Conservation (phyloP, 2,113 vertebrate genomes). For the Myotis lucifugus region DNA sequence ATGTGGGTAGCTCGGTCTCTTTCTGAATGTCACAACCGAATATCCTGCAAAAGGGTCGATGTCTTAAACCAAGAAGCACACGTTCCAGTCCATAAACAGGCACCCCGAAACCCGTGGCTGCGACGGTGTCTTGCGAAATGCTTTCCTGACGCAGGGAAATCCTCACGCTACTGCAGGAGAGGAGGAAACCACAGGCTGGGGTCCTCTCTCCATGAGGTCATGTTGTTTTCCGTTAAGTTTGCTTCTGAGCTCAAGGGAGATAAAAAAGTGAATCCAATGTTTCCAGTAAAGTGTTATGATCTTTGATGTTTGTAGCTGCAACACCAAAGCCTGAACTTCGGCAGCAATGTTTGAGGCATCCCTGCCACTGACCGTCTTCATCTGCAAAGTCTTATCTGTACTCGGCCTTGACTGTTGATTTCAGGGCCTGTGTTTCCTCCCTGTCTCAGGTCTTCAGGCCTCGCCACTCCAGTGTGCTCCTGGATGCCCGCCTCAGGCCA, state of each 20-base stretch:
- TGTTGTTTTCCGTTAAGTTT: not conserved
- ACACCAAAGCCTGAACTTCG: accelerated
- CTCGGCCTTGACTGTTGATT: accelerated
- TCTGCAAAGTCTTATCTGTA: accelerated
- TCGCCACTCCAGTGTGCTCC: accelerated
- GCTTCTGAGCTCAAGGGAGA: not conserved
- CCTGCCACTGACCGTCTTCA: accelerated
- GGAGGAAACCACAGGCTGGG: too few relatives aligned
- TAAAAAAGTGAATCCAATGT: not conserved
- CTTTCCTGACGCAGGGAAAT: not conserved
- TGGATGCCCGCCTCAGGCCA: accelerated
- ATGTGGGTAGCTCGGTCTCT: not conserved
- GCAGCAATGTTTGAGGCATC: accelerated
- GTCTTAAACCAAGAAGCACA: not conserved
- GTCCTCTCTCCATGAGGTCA: not conserved
- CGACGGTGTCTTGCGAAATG: not conserved
- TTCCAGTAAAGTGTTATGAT: not conserved
- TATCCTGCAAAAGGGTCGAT: not conserved
- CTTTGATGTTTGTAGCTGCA: not conserved
- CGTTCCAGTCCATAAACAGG: too few relatives aligned
- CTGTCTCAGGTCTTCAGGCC: accelerated
- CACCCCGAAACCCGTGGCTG: accelerated
- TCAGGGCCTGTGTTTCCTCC: accelerated
- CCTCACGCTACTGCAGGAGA: accelerated
- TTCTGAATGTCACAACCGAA: not conserved